Conservation (phyloP, 2,888 invertebrate species). For the Lasioglossum calceatum region DNA sequence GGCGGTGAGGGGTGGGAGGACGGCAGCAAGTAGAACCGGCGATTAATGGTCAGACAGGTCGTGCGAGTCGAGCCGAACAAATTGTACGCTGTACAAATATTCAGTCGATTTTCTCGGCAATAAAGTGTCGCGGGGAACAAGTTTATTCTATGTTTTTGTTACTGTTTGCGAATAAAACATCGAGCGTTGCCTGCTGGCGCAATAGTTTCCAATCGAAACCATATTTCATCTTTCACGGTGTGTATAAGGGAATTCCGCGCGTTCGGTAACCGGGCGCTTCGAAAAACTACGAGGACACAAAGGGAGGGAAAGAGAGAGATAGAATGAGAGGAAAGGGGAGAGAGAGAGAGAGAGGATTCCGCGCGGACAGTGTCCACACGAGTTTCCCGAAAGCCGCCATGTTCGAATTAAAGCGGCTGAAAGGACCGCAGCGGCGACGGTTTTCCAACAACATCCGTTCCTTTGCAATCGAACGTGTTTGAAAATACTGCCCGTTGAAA, state of each 20-base stretch:
- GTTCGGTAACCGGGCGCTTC: background rate
- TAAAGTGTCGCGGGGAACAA: background rate
- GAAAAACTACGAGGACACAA: slow-evolving; percentile 4
- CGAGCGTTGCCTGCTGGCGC: background rate
- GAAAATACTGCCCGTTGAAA: slow-evolving; percentile 10
- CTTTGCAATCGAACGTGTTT: slow-evolving; percentile 1
- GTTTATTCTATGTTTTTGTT: slow-evolving; percentile 5
- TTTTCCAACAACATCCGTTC: background rate
- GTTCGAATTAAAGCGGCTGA: slow-evolving; percentile 16
- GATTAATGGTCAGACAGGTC: background rate
- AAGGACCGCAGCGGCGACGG: background rate
- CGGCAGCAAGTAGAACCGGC: background rate
- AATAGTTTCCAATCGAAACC: slow-evolving; percentile 11
- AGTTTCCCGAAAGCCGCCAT: background rate
- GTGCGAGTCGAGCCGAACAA: background rate
- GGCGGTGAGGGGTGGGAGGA: accelerated
- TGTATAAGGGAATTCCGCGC: slow-evolving; percentile 2
- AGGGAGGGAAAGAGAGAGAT: background rate
- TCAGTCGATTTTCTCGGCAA: slow-evolving; percentile 7
- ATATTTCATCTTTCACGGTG: slow-evolving; percentile 13
- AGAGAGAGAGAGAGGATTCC: background rate
- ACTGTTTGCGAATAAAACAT: slow-evolving; percentile 7
- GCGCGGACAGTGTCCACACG: slow-evolving; percentile 11
- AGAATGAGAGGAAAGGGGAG: background rate
- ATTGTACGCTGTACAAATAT: slow-evolving; percentile 3